A percentile compares a stretch with the other conserved stretches of the same genome.
These are phyloP conservation scores for Pogoniulus pusillus DNA, from an alignment of 2,797 vertebrate species.

Conservation along the genomic window DNA sequence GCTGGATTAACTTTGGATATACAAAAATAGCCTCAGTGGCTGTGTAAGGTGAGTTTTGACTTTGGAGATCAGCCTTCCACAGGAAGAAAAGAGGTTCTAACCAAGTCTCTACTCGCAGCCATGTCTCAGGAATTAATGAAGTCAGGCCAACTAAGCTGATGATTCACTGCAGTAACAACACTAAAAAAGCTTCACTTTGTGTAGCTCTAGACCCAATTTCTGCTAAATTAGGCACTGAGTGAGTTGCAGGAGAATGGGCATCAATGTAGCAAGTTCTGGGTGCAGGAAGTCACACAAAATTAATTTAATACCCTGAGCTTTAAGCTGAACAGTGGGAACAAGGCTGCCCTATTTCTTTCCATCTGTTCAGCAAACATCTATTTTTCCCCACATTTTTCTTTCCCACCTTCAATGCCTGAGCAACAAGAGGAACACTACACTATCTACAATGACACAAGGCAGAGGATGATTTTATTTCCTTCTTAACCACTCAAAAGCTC, in stretches of 20 bases:
- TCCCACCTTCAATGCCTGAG: neutral
- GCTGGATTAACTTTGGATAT: constrained; percentile 47
- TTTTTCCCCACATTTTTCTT: neutral
- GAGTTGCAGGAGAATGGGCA: neutral
- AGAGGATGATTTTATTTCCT: neutral
- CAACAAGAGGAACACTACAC: neutral
- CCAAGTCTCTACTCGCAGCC: neutral
- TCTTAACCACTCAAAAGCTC: neutral
- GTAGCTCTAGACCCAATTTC: neutral
- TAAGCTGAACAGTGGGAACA: neutral
- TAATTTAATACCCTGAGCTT: neutral
- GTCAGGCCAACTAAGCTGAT: neutral
- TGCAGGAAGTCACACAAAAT: neutral
- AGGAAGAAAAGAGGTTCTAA: neutral
- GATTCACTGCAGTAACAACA: constrained; percentile 3
- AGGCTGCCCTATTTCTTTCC: neutral
- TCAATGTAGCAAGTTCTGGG: neutral
- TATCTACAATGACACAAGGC: neutral
- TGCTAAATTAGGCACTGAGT: neutral
- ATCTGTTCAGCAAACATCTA: neutral
- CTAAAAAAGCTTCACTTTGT: neutral
- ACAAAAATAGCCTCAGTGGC: constrained; percentile 31
- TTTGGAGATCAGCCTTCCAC: constrained; percentile 28
- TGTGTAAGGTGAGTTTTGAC: constrained; percentile 47
- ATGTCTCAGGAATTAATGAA: neutral